These are phyloP conservation scores for Panulirus ornatus DNA, from an alignment of 1,140 invertebrate genomes.

Conservation along the genomic window DNA sequence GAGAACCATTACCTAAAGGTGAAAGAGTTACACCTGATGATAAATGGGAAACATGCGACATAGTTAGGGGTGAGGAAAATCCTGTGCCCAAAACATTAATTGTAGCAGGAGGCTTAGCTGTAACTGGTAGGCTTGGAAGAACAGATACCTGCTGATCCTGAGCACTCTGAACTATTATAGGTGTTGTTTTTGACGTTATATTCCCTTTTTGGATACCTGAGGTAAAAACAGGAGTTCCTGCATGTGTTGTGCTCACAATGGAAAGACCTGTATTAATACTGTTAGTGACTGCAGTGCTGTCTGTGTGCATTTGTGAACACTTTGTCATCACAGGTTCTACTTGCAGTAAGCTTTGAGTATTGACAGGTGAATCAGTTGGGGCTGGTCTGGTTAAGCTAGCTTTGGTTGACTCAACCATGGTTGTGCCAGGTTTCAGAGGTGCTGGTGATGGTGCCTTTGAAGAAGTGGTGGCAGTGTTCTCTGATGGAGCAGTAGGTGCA, in stretches of 20 bases:
- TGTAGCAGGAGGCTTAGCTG: constrained; percentile 50
- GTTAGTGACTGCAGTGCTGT: constrained; percentile 30
- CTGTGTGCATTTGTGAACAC: constrained; percentile 32
- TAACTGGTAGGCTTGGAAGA: constrained; percentile 46
- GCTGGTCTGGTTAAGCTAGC: constrained; percentile 25
- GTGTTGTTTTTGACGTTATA: constrained; percentile 24
- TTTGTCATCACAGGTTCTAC: constrained; percentile 35
- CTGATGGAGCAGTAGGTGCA: constrained; percentile 39
- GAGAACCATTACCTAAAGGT: constrained; percentile 27
- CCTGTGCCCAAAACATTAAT: constrained; percentile 47
- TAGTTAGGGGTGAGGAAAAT: constrained; percentile 15
- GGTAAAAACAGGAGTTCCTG: constrained; percentile 22
- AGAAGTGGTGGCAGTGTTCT: constrained; percentile 16
- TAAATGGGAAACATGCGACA: constrained; percentile 44
- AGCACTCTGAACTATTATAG: constrained; percentile 32
- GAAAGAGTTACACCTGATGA: constrained; percentile 53
- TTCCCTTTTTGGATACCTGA: constrained; percentile 18
- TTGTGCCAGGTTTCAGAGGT: constrained; percentile 46
- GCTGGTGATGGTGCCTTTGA: constrained; percentile 51
- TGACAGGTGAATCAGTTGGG: constrained; percentile 20
- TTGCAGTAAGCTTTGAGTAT: background rate
- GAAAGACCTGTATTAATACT: background rate
- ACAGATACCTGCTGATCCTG: constrained; percentile 54
- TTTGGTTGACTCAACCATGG: constrained; percentile 42
- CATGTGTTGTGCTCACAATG: background rate